Percentiles rank a stretch among this genome's conserved stretches.
phyloP scores from a whole-genome alignment of 2,888 invertebrate genomes.

The Scrobipalpa atriplicella region DNA sequence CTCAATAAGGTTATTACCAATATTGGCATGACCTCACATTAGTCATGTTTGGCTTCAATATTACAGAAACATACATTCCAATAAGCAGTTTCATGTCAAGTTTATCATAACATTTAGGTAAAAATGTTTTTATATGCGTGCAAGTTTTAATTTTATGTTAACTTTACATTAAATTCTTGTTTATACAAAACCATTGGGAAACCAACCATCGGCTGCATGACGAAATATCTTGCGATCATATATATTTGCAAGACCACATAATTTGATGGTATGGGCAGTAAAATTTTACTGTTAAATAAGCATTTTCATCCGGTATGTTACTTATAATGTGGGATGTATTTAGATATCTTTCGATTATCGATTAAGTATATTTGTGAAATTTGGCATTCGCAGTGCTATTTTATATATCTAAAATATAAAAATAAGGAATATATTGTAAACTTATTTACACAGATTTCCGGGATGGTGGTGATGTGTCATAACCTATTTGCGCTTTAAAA shows the following conservation, averaged over 20 bases:
- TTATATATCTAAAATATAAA: too few relatives aligned
- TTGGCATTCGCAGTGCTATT: background rate
- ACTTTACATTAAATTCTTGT: background rate
- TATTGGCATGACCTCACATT: background rate
- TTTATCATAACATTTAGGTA: slow-evolving; percentile 26
- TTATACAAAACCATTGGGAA: background rate
- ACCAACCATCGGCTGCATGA: background rate
- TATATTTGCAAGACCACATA: slow-evolving; percentile 27
- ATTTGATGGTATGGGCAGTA: slow-evolving; percentile 34
- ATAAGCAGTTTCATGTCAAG: slow-evolving; percentile 20
- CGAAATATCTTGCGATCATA: slow-evolving; percentile 26
- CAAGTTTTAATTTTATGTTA: background rate
- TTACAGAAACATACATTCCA: background rate
- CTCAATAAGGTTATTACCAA: background rate
- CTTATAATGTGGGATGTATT: background rate
- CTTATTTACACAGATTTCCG: too few relatives aligned
- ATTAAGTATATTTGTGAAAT: background rate
- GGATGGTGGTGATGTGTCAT: too few relatives aligned
- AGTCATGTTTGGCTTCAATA: background rate
- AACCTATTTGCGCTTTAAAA: too few relatives aligned
- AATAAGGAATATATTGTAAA: too few relatives aligned
- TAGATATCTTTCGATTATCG: background rate
- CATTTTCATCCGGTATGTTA: slow-evolving; percentile 29
- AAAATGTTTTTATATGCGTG: slow-evolving; percentile 4
- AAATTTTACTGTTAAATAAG: slow-evolving; percentile 36